Evolutionary conservation across 2,888 invertebrate species (phyloP).

Genomic region (Notocelia uddmanniana): DNA sequence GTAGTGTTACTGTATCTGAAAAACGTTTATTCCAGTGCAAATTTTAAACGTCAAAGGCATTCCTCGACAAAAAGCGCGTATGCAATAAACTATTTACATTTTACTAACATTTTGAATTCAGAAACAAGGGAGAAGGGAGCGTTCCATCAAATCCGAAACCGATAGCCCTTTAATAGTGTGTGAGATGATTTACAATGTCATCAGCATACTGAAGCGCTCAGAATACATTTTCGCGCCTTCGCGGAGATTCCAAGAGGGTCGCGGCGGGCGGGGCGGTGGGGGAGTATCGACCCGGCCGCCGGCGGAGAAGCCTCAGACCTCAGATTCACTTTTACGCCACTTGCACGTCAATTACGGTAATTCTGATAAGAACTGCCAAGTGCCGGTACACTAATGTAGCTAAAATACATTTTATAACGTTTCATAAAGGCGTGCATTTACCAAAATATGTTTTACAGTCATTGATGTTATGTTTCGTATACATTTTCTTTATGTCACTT

Average conservation of each 20-base stretch:
- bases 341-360: conserved; percentile 66
- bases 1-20: neutral
- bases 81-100: conserved; percentile 7
- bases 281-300: conserved; percentile 63
- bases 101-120: conserved; percentile 2
- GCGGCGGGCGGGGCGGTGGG: conserved; percentile 42
- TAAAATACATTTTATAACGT: conserved; percentile 22
- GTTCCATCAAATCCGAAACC: conserved; percentile 27
- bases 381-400: conserved; percentile 49
- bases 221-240: conserved; percentile 46
- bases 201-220: conserved; percentile 44
- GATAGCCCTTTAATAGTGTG: conserved; percentile 45
- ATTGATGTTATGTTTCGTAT: neutral
- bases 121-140: conserved; percentile 21
- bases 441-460: neutral
- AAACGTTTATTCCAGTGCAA: neutral
- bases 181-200: conserved; percentile 45
- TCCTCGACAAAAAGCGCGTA: neutral
- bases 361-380: conserved; percentile 57
- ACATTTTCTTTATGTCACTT: neutral
- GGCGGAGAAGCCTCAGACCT: conserved; percentile 59
- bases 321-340: conserved; percentile 72
- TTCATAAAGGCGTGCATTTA: conserved; percentile 9
- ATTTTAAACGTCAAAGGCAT: neutral
- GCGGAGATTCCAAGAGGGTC: conserved; percentile 46